Evolutionary conservation across 2,113 vertebrate species (phyloP), one percentile per base, ranked within the genome.

Genomic region (Larimichthys polyactis): DNA sequence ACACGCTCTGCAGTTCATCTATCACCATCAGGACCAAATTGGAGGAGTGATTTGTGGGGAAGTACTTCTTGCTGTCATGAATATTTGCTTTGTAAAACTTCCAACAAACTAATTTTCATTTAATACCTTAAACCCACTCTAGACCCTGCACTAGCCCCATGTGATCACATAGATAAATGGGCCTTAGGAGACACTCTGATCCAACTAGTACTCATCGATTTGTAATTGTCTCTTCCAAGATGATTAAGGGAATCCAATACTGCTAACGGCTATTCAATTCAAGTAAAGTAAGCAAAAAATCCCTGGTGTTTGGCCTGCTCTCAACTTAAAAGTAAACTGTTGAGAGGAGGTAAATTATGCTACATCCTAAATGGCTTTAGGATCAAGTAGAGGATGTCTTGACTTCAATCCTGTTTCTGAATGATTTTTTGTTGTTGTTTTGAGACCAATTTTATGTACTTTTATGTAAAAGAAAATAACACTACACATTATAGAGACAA

Each of bases 221-320:
- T 48, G 54, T 74, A 75, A 86, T 78, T 27, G 57, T 83, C 81
- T 81, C 71, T 9, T 74, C 44, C 43, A 29, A 69, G 0, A 54
- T 70, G 71, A 88, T 90, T 85, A 85, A 77, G 43, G 29, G 44
- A 85, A 82, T 79, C 54, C 90, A 81, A 79, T 90, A 49, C 22
- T 24, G 58, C 79, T 74, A 78, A 90, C 16, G 51, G 57, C 58
- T 71, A 1, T 71, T 70, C 60, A 49, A 72, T 77, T 24, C 54
- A 55, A 27, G 27, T 64, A 64, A 78, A 80, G 68, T 64, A 74
- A 86, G 82, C 79, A 48, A 52, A 76, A 27, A 70, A 29, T 72
- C 29, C 40, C 27, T 14, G 14, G 14, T 52, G 57, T 17, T 58
- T 27, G 10, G 43, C n/a, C 19, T 0, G 2, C 24, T 69, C 55